Percentiles rank a stretch among this genome's conserved stretches.
These are phyloP conservation scores for Drosophila subpulchrella DNA, from an alignment of 1,140 invertebrate species.

Conservation along the genomic window DNA sequence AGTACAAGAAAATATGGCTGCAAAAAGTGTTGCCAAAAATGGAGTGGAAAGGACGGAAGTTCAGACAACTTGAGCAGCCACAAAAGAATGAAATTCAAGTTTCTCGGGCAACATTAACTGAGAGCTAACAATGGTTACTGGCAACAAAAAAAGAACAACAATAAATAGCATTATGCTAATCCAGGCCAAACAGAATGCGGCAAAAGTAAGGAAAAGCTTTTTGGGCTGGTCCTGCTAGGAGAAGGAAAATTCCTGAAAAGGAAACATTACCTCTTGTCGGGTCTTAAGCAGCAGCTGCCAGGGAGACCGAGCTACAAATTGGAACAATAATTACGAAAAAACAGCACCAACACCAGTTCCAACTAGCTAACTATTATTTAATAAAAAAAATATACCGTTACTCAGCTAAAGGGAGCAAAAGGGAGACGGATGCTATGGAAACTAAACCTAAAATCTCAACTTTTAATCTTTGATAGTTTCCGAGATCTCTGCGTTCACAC, in stretches of 20 bases:
- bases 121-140: slow-evolving; percentile 49
- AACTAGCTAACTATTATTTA: no score
- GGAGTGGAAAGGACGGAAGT: slow-evolving; percentile 28
- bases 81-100: slow-evolving; percentile 51
- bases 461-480: no score
- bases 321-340: slow-evolving; percentile 49
- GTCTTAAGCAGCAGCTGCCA: slow-evolving; percentile 62
- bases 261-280: slow-evolving; percentile 45
- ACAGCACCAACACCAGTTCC: neutral
- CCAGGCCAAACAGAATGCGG: slow-evolving; percentile 78
- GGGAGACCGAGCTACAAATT: slow-evolving; percentile 20
- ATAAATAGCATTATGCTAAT: slow-evolving; percentile 81
- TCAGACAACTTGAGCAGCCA: slow-evolving; percentile 30
- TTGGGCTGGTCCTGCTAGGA: slow-evolving; percentile 22
- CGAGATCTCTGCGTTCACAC: no score
- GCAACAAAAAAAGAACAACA: slow-evolving; percentile 73
- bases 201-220: slow-evolving; percentile 72
- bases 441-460: no score
- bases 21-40: slow-evolving; percentile 30
- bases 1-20: slow-evolving; percentile 15
- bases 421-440: no score
- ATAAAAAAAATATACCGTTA: no score
- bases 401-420: no score
- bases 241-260: slow-evolving; percentile 2
- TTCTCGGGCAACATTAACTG: slow-evolving; percentile 70